A percentile compares a stretch with the other conserved stretches of the same genome.
Conservation (phyloP, 2,113 vertebrate genomes). For the Erpornis zantholeuca region DNA sequence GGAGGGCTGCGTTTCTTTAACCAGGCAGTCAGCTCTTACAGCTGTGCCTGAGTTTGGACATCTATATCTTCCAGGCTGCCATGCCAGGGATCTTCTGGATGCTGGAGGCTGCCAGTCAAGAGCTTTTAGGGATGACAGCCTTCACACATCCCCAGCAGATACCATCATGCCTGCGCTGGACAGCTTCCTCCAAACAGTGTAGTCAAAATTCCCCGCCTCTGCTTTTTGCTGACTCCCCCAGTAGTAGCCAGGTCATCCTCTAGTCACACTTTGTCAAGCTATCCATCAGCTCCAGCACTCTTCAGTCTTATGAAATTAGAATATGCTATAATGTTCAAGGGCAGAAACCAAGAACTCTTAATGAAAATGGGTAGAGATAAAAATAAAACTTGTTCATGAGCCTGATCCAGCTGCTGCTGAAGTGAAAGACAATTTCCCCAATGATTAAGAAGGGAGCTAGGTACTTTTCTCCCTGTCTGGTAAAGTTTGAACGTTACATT, state of each 20-base stretch:
- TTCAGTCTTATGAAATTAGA: background rate
- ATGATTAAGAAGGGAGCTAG: background rate
- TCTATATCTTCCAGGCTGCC: background rate
- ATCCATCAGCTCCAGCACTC: background rate
- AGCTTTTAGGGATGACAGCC: background rate
- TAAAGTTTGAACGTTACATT: background rate
- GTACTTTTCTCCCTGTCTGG: background rate
- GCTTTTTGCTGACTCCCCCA: background rate
- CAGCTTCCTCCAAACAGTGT: background rate
- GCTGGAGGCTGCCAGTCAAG: rapidly evolving
- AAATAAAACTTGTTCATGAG: background rate
- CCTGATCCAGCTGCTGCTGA: background rate
- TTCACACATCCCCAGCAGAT: background rate
- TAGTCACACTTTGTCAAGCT: background rate
- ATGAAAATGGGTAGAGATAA: background rate
- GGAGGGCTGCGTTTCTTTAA: background rate
- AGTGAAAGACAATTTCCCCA: background rate
- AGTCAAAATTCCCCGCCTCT: background rate
- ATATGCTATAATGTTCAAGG: background rate
- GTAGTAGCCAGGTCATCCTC: background rate
- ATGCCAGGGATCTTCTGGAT: background rate
- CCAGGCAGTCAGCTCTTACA: background rate
- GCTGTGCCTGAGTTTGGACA: background rate
- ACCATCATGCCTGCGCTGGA: rapidly evolving
- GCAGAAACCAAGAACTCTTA: background rate